A percentile compares a stretch with the other conserved stretches of the same genome.
Evolutionary conservation across 1,140 invertebrate species (phyloP).

Genomic region (Lepidurus couesii): DNA sequence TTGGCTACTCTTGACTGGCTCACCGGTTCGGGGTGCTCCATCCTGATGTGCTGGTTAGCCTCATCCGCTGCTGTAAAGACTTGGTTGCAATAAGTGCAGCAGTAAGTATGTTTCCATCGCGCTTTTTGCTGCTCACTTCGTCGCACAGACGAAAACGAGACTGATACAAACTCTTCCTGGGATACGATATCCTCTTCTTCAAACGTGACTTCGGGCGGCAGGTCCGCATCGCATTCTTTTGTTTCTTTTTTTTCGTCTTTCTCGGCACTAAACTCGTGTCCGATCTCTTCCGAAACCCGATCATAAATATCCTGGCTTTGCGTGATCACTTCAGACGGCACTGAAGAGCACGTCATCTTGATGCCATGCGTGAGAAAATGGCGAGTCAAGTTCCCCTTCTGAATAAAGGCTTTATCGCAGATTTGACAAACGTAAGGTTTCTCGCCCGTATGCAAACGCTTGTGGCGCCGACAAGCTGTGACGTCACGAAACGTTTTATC

Average conservation of each 20-base stretch:
- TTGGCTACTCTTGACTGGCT: not conserved
- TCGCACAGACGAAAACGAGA: not conserved
- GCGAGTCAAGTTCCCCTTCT: conserved; percentile 25
- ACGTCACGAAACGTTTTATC: conserved; percentile 30
- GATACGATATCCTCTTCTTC: not conserved
- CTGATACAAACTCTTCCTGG: not conserved
- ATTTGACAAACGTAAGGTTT: conserved; percentile 25
- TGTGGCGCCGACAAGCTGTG: conserved; percentile 30
- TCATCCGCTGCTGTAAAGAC: not conserved
- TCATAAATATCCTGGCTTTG: not conserved
- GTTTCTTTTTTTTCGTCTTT: not conserved
- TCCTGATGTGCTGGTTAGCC: not conserved
- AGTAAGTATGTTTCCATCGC: conserved; percentile 6
- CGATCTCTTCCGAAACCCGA: not conserved
- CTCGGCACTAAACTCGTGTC: not conserved
- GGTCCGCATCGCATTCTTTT: not conserved
- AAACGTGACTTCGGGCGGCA: not conserved
- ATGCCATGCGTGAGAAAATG: conserved; percentile 29
- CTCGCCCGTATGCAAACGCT: conserved; percentile 31
- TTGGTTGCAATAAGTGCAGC: not conserved
- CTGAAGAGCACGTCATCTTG: conserved; percentile 16
- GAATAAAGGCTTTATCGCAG: conserved; percentile 25
- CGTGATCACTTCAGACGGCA: not conserved
- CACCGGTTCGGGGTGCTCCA: not conserved
- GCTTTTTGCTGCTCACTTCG: conserved; percentile 1